These are phyloP conservation scores for Myotis planiceps DNA, from an alignment of 2,797 vertebrate genomes.

Conservation along the genomic window DNA sequence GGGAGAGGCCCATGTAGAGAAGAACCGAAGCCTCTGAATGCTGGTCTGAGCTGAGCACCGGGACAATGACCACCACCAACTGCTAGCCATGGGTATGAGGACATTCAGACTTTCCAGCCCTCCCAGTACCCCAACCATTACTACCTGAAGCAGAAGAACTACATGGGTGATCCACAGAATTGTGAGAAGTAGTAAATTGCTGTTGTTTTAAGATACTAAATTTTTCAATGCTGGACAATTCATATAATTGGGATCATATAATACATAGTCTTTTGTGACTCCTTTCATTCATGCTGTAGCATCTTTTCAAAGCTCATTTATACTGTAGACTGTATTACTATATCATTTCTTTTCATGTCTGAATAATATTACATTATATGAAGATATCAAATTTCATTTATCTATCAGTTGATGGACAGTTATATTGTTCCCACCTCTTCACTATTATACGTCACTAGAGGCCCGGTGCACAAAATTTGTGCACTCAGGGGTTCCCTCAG, in stretches of 20 bases:
- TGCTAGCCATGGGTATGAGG: background rate
- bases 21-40: background rate
- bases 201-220: background rate
- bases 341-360: background rate
- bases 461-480: too few relatives aligned
- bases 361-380: background rate
- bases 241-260: background rate
- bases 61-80: background rate
- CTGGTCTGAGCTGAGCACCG: background rate
- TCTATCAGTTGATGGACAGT: background rate
- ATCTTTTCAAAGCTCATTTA: background rate
- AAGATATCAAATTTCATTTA: background rate
- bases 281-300: background rate
- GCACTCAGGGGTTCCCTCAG: too few relatives aligned
- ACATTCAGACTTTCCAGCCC: background rate
- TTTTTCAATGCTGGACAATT: constrained; percentile 8
- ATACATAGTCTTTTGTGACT: background rate
- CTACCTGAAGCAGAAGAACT: background rate
- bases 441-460: background rate
- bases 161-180: background rate
- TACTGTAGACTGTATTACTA: background rate
- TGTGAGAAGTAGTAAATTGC: background rate
- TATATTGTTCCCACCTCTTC: background rate
- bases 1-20: background rate
- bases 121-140: background rate